Percentiles rank a stretch among this genome's conserved stretches.
Evolutionary conservation across 2,113 vertebrate species (phyloP).

Genomic region (Pheucticus melanocephalus): DNA sequence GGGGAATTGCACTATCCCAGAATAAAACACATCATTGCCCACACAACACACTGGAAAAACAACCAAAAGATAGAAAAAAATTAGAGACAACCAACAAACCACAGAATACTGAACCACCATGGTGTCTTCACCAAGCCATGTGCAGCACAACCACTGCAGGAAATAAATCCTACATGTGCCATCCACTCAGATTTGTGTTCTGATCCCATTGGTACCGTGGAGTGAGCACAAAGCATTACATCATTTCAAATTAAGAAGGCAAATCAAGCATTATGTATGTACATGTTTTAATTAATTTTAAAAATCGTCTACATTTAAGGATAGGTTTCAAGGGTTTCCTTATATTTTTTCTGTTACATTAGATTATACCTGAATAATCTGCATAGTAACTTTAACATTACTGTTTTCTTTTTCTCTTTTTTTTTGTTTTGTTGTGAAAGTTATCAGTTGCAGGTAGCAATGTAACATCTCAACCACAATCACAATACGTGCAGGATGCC

Average conservation of each 20-base stretch:
- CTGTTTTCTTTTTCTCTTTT: neutral
- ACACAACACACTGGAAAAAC: neutral
- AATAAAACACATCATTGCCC: rapidly evolving
- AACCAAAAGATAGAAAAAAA: neutral
- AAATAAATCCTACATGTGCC: neutral
- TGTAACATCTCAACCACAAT: slow-evolving; percentile 73
- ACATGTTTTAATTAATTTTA: slow-evolving; percentile 71
- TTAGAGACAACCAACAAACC: neutral
- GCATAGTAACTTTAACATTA: slow-evolving; percentile 68
- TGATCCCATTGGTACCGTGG: rapidly evolving
- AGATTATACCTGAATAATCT: slow-evolving; percentile 70
- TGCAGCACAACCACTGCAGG: neutral
- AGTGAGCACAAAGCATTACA: neutral
- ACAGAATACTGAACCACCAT: neutral
- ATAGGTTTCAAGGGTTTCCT: slow-evolving; percentile 43
- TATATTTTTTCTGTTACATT: slow-evolving; percentile 14
- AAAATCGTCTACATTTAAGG: slow-evolving; percentile 67
- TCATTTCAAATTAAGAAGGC: slow-evolving; percentile 15
- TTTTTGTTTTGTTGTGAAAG: slow-evolving; percentile 39
- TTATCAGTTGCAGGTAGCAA: slow-evolving; percentile 62
- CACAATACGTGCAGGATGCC: slow-evolving; percentile 76
- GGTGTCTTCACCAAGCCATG: rapidly evolving
- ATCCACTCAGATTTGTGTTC: neutral
- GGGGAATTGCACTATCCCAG: rapidly evolving
- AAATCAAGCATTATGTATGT: slow-evolving; percentile 9